Percentiles rank a stretch among this genome's conserved stretches.
phyloP scores from a whole-genome alignment of 2,113 vertebrate genomes.

The Pontoporia blainvillei region DNA sequence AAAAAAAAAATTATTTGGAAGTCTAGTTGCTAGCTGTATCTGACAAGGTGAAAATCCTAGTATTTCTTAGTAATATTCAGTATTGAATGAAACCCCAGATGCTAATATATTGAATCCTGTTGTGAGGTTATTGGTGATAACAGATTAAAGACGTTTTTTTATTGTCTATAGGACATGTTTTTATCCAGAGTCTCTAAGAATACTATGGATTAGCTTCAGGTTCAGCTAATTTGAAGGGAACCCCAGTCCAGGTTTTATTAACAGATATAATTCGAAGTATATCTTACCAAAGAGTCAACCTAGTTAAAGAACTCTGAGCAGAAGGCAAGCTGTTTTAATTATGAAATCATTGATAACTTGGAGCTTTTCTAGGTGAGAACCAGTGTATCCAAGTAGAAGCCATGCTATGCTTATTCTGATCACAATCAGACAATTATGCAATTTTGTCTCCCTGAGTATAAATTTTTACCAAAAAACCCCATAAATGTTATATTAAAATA shows the following conservation, averaged over 20 bases:
- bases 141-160: background rate
- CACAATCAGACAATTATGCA: background rate
- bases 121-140: background rate
- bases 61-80: background rate
- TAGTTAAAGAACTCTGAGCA: background rate
- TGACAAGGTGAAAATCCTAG: background rate
- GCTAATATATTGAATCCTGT: background rate
- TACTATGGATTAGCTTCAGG: background rate
- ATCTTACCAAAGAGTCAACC: background rate
- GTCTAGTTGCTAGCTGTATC: background rate
- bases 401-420: background rate
- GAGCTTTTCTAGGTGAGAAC: background rate
- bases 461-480: background rate
- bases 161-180: background rate
- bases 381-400: background rate
- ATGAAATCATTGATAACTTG: background rate
- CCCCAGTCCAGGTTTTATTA: background rate
- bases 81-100: background rate
- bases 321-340: background rate
- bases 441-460: background rate
- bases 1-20: background rate
- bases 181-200: background rate
- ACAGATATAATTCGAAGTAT: background rate
- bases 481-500: background rate
- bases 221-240: background rate